Conservation (phyloP, 2,888 invertebrate species). For the Ceramica pisi region DNA sequence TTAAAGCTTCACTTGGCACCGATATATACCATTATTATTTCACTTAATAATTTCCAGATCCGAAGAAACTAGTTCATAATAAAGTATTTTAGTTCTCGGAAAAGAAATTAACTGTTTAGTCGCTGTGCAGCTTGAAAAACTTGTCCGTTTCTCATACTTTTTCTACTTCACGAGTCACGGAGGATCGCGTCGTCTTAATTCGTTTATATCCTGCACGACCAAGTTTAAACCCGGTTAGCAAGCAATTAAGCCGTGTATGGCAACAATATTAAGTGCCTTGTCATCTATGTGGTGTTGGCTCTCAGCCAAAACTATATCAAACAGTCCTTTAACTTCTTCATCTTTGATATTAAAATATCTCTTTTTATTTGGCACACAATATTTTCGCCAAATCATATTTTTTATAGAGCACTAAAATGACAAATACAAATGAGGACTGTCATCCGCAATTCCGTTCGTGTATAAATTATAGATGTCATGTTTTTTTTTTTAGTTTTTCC, state of each 20-base stretch:
- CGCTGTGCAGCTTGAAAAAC: constrained; percentile 47
- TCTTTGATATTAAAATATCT: constrained; percentile 59
- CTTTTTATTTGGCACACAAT: constrained; percentile 51
- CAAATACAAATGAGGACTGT: constrained; percentile 54
- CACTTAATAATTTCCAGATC: constrained; percentile 9
- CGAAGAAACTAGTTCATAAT: constrained; percentile 28
- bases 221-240: constrained; percentile 62
- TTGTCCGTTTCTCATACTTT: constrained; percentile 44
- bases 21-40: constrained; percentile 4
- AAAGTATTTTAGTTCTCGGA: constrained; percentile 34
- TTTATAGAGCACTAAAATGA: constrained; percentile 62
- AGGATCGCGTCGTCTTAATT: constrained; percentile 55
- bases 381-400: constrained; percentile 60
- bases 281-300: constrained; percentile 49
- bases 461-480: constrained; percentile 53
- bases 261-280: constrained; percentile 58
- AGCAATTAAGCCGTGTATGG: constrained; percentile 65
- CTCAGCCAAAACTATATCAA: constrained; percentile 51
- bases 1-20: constrained; percentile 4
- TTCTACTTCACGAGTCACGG: constrained; percentile 51
- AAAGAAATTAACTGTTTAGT: constrained; percentile 44
- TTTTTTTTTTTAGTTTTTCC: constrained; percentile 43
- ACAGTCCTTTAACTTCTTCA: constrained; percentile 52
- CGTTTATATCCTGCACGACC: constrained; percentile 53
- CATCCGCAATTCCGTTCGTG: constrained; percentile 42